These are phyloP conservation scores for Mizuhopecten yessoensis DNA, from an alignment of 1,140 invertebrate genomes.

Conservation along the genomic window DNA sequence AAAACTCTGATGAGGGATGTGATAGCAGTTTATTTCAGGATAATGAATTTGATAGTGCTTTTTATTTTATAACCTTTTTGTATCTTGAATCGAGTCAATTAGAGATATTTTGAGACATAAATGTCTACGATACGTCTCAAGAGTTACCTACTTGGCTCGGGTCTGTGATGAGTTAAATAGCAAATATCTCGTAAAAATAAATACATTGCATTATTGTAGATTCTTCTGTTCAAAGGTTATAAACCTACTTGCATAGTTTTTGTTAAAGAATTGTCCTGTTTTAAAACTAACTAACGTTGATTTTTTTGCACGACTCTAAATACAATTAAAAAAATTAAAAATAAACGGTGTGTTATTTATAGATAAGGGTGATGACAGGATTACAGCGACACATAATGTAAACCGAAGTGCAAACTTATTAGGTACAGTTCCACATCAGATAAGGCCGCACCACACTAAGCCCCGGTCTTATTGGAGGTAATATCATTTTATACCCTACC, in stretches of 20 bases:
- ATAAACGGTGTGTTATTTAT: neutral
- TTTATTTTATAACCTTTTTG: slow-evolving; percentile 1
- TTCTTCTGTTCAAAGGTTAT: too few relatives aligned
- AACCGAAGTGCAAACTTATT: slow-evolving; percentile 34
- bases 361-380: slow-evolving; percentile 31
- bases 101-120: neutral
- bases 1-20: neutral
- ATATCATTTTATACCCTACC: slow-evolving; percentile 10
- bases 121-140: neutral
- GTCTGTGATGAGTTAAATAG: neutral
- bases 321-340: neutral
- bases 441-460: neutral
- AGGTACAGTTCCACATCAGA: neutral
- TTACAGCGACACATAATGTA: neutral
- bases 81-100: neutral
- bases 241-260: too few relatives aligned
- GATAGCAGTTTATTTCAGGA: neutral
- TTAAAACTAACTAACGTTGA: too few relatives aligned
- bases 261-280: too few relatives aligned
- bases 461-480: neutral
- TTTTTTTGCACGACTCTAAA: neutral
- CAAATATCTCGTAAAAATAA: neutral
- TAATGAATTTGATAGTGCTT: neutral
- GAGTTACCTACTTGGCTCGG: neutral
- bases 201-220: too few relatives aligned